phyloP scores from a whole-genome alignment of 2,113 vertebrate genomes.

The Xyrauchen texanus region DNA sequence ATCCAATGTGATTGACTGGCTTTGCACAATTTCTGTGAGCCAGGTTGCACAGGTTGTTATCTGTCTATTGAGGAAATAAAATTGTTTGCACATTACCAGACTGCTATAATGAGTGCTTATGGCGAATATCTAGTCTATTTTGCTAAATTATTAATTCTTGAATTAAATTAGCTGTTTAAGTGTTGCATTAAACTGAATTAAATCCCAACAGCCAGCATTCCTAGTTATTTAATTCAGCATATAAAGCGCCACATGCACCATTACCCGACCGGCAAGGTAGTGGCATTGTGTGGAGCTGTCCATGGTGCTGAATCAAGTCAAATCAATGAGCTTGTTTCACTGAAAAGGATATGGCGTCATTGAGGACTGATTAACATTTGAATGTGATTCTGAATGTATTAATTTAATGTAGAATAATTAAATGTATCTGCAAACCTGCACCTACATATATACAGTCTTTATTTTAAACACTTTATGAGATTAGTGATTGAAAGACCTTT shows the following conservation, averaged over 20 bases:
- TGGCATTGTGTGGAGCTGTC: not conserved
- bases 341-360: not conserved
- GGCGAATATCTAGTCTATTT: too few relatives aligned
- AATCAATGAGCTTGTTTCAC: not conserved
- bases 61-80: too few relatives aligned
- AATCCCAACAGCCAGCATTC: not conserved
- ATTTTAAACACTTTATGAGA: not conserved
- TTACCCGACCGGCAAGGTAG: too few relatives aligned
- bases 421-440: not conserved
- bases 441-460: not conserved
- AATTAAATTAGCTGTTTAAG: too few relatives aligned
- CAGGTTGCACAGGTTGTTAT: too few relatives aligned
- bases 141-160: too few relatives aligned
- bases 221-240: not conserved
- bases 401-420: not conserved
- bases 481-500: too few relatives aligned
- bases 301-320: constrained; percentile 8
- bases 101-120: too few relatives aligned
- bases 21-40: too few relatives aligned
- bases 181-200: not conserved
- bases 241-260: not conserved
- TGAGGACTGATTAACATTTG: not conserved
- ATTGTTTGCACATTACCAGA: too few relatives aligned
- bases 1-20: too few relatives aligned
- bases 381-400: not conserved